phyloP scores from a whole-genome alignment of 2,888 invertebrate genomes.

The Aleiodes alternator region DNA sequence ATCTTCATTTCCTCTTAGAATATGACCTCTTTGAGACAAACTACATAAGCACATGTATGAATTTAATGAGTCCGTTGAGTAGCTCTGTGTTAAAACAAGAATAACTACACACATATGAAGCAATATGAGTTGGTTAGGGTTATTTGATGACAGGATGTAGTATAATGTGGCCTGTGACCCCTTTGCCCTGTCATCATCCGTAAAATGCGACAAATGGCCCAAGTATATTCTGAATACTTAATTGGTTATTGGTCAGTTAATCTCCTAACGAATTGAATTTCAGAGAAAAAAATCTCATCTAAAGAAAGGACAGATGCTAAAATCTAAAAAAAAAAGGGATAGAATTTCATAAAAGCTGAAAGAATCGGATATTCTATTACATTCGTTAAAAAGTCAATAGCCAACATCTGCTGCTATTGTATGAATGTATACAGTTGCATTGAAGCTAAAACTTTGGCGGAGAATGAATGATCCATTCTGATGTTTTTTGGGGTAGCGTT shows the following conservation, averaged over 20 bases:
- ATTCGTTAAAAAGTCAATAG: conserved; percentile 31
- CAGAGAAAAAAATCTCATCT: neutral
- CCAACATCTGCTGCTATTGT: conserved; percentile 19
- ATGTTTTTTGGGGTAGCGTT: neutral
- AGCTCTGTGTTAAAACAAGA: conserved; percentile 30
- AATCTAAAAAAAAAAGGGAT: conserved; percentile 8
- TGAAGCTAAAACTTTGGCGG: conserved; percentile 1
- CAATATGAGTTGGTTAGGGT: conserved; percentile 48
- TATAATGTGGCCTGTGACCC: conserved; percentile 71
- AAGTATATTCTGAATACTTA: conserved; percentile 53
- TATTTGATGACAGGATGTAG: conserved; percentile 71
- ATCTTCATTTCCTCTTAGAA: no score
- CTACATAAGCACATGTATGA: conserved; percentile 46
- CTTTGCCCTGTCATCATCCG: conserved; percentile 59
- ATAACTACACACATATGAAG: conserved; percentile 62
- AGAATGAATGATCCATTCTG: neutral
- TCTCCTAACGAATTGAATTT: neutral
- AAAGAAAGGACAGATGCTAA: conserved; percentile 6
- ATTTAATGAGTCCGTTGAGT: conserved; percentile 52
- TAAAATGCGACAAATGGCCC: conserved; percentile 62
- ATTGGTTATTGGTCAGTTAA: neutral
- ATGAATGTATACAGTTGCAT: conserved; percentile 15
- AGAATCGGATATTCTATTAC: conserved; percentile 6
- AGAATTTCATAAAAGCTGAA: neutral
- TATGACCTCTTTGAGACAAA: neutral